A percentile compares a stretch with the other conserved stretches of the same genome.
Conservation (phyloP, 1,140 invertebrate genomes). For the Drosophila eugracilis region DNA sequence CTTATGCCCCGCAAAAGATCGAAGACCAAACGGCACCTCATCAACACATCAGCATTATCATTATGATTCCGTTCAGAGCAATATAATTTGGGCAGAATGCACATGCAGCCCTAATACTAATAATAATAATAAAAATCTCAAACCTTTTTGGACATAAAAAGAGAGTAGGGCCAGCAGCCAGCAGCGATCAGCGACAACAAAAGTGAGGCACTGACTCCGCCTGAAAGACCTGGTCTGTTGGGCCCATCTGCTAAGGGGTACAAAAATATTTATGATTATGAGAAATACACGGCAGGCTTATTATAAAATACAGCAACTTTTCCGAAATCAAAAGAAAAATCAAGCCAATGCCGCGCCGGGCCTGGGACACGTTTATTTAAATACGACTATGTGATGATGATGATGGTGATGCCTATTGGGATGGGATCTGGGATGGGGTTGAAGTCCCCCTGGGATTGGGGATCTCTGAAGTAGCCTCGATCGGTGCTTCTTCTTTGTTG, state of each 20-base stretch:
- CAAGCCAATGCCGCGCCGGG: constrained; percentile 54
- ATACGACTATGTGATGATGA: constrained; percentile 39
- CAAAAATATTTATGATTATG: constrained; percentile 83
- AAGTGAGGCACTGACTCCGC: constrained; percentile 24
- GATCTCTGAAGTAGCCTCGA: constrained; percentile 63
- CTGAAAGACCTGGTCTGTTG: constrained; percentile 13
- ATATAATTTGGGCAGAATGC: constrained; percentile 37
- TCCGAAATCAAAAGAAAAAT: constrained; percentile 80
- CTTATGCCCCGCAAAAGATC: constrained; percentile 9
- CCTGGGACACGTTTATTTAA: constrained; percentile 62
- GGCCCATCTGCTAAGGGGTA: constrained; percentile 41
- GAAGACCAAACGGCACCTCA: constrained; percentile 75
- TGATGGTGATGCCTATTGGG: constrained; percentile 25
- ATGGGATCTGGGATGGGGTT: constrained; percentile 12
- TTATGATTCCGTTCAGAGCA: constrained; percentile 55
- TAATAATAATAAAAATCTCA: constrained; percentile 60
- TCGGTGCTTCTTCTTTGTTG: constrained; percentile 8
- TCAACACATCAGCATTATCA: constrained; percentile 83
- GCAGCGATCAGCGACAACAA: constrained; percentile 27
- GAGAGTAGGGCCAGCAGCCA: constrained; percentile 15
- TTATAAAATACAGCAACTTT: constrained; percentile 83
- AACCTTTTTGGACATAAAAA: constrained; percentile 52
- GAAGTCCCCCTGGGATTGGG: constrained; percentile 23
- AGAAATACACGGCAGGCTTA: constrained; percentile 76
- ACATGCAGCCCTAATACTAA: constrained; percentile 24